Evolutionary conservation across 37 sponge, comb jelly and placozoan genomes (phyloP).

Genomic region (Corticium candelabrum): DNA sequence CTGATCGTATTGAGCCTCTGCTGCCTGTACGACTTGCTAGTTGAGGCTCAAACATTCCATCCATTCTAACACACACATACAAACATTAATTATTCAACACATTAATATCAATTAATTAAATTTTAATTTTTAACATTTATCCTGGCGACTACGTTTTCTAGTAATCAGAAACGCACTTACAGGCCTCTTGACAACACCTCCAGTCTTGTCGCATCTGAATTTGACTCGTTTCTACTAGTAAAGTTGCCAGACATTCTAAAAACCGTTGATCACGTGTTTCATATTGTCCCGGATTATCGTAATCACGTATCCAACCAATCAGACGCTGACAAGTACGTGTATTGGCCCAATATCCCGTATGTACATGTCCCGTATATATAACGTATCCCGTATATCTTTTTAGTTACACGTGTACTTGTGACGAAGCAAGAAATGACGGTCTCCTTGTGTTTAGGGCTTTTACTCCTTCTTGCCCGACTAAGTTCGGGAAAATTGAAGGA

Average conservation of each 20-base stretch:
- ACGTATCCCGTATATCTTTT: neutral
- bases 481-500: conserved; percentile 43
- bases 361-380: neutral
- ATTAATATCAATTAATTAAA: too few species aligned
- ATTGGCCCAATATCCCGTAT: too few species aligned
- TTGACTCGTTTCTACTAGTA: neutral
- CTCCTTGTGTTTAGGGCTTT: neutral
- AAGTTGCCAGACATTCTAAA: neutral
- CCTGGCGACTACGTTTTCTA: too few species aligned
- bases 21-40: too few species aligned
- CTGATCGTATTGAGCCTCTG: too few species aligned
- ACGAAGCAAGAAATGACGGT: too few species aligned
- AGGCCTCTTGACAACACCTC: neutral
- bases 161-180: too few species aligned
- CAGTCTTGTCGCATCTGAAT: neutral
- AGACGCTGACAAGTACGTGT: too few species aligned
- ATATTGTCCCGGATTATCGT: neutral
- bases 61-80: too few species aligned
- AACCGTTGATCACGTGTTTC: neutral
- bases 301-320: neutral
- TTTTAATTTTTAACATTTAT: too few species aligned
- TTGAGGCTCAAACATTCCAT: too few species aligned
- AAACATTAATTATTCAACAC: too few species aligned
- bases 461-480: neutral
- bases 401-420: neutral